Evolutionary conservation across 2,888 invertebrate species (phyloP).

Genomic region (Yponomeuta sedellus): DNA sequence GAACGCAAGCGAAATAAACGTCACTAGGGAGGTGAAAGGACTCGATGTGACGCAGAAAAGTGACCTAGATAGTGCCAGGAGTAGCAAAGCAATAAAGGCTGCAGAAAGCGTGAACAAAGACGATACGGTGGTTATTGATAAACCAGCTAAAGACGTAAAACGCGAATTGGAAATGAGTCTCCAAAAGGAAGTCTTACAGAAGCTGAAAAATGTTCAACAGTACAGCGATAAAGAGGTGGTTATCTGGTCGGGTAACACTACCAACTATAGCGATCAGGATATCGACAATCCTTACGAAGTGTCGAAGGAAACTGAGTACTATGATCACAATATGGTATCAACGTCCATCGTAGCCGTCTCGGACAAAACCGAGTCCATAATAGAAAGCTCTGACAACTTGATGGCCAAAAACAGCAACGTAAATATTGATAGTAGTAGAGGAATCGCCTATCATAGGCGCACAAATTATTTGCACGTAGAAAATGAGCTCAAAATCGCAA

Average conservation of each 20-base stretch:
- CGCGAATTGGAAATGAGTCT: conserved; percentile 34
- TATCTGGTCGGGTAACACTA: conserved; percentile 45
- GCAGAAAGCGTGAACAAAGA: background rate
- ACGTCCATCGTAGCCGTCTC: conserved; percentile 40
- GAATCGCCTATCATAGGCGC: conserved; percentile 61
- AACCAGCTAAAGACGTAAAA: background rate
- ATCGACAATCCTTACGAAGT: conserved; percentile 25
- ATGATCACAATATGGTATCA: conserved; percentile 23
- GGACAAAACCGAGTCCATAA: conserved; percentile 48
- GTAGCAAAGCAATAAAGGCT: background rate
- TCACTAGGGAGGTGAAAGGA: conserved; percentile 15
- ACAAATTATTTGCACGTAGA: conserved; percentile 65
- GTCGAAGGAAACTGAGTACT: conserved; percentile 19
- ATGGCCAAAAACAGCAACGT: conserved; percentile 45
- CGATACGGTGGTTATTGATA: background rate
- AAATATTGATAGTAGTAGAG: conserved; percentile 60
- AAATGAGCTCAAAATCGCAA: conserved; percentile 57
- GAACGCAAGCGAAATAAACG: background rate
- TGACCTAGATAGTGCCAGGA: background rate
- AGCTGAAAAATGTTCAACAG: conserved; percentile 47
- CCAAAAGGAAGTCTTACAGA: conserved; percentile 40
- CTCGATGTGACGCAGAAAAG: conserved; percentile 9
- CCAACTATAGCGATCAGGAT: conserved; percentile 30
- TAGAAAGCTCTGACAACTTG: conserved; percentile 49
- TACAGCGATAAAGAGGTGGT: conserved; percentile 45